Conservation (phyloP, 1,140 invertebrate genomes). For the Aricia agestis region DNA sequence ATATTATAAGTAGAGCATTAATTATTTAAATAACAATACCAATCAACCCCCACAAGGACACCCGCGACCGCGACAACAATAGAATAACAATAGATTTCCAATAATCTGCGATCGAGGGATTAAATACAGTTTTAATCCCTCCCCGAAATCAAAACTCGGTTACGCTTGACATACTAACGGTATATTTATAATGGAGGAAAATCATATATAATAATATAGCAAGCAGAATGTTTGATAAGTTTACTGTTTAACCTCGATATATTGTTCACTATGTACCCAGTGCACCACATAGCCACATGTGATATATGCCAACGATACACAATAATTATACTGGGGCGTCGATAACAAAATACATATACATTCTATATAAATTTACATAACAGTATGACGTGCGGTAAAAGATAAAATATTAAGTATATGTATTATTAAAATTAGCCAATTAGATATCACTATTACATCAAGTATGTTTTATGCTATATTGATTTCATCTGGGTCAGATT, state of each 20-base stretch:
- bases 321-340: not conserved
- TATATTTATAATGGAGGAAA: not conserved
- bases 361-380: not conserved
- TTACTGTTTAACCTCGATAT: not conserved
- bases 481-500: too few relatives aligned
- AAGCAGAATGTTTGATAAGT: not conserved
- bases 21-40: too few relatives aligned
- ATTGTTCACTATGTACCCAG: not conserved
- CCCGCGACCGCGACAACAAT: too few relatives aligned
- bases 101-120: too few relatives aligned
- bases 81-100: too few relatives aligned
- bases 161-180: not conserved
- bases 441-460: too few relatives aligned
- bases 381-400: not conserved
- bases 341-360: not conserved
- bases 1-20: too few relatives aligned
- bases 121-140: too few relatives aligned
- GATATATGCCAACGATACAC: not conserved
- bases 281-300: not conserved
- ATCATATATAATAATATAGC: not conserved
- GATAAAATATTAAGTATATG: not conserved
- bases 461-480: too few relatives aligned
- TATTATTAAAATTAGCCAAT: too few relatives aligned
- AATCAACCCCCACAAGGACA: too few relatives aligned
- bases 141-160: too few relatives aligned